Evolutionary conservation across 1,140 invertebrate genomes (phyloP).

Genomic region (Drosophila santomea): DNA sequence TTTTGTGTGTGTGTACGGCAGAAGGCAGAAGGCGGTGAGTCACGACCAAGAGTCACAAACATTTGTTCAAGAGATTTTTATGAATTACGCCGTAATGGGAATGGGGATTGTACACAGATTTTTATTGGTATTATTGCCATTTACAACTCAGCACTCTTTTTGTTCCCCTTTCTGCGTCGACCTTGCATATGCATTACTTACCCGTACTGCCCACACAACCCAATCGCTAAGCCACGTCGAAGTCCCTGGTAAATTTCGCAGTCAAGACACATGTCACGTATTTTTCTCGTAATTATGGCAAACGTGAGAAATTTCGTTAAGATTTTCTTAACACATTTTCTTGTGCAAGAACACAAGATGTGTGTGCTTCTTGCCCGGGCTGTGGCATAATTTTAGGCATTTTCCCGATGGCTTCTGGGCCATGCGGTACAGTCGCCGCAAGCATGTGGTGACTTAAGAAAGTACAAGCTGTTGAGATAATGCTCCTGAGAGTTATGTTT

Average conservation of each 20-base stretch:
- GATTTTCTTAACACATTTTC: conserved; percentile 80
- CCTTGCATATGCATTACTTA: conserved; percentile 44
- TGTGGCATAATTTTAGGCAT: conserved; percentile 70
- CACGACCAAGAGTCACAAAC: conserved; percentile 55
- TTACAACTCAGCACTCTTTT: conserved; percentile 59
- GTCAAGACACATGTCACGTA: conserved; percentile 84
- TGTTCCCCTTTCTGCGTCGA: background rate
- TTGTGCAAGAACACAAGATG: conserved; percentile 1
- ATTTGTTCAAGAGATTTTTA: conserved; percentile 81
- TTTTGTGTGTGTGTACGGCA: conserved; percentile 18
- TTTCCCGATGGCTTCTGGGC: conserved; percentile 41
- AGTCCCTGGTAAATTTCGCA: conserved; percentile 58
- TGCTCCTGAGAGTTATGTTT: background rate
- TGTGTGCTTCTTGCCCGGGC: conserved; percentile 10
- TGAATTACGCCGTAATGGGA: conserved; percentile 57
- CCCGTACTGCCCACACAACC: background rate
- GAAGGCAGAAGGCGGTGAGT: conserved; percentile 4
- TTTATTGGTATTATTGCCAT: conserved; percentile 73
- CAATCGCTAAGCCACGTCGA: background rate
- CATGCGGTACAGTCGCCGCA: conserved; percentile 38
- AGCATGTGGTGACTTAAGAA: conserved; percentile 1
- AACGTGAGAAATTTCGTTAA: conserved; percentile 84
- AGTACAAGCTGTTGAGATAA: background rate
- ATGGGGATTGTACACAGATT: conserved; percentile 56
- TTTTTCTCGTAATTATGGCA: conserved; percentile 82